Evolutionary conservation across 2,888 invertebrate species (phyloP).

Genomic region (Eulithis testata): DNA sequence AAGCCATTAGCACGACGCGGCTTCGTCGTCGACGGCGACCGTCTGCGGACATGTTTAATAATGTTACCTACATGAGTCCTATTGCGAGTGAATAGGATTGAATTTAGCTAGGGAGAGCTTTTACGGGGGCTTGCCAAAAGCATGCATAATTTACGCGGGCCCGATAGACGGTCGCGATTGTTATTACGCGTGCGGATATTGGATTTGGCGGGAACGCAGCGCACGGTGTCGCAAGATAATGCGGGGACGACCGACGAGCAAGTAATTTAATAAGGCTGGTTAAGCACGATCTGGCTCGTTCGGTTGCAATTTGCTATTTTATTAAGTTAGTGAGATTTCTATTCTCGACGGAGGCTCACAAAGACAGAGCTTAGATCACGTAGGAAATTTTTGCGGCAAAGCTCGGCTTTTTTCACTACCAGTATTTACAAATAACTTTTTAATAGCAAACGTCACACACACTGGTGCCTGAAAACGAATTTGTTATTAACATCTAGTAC

Average conservation of each 20-base stretch:
- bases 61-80: slow-evolving; percentile 31
- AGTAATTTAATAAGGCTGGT: slow-evolving; percentile 49
- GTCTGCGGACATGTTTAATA: slow-evolving; percentile 54
- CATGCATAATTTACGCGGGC: slow-evolving; percentile 83
- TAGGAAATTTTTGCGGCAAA: neutral
- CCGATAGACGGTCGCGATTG: slow-evolving; percentile 82
- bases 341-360: neutral
- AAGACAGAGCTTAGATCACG: slow-evolving; percentile 3
- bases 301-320: slow-evolving; percentile 41
- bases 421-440: too few species aligned
- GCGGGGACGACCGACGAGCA: slow-evolving; percentile 42
- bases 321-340: slow-evolving; percentile 44
- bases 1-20: slow-evolving; percentile 76
- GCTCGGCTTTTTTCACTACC: too few species aligned
- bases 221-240: slow-evolving; percentile 68
- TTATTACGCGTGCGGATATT: slow-evolving; percentile 83
- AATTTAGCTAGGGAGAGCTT: slow-evolving; percentile 37
- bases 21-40: slow-evolving; percentile 68
- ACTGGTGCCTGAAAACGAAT: too few species aligned
- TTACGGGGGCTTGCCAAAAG: slow-evolving; percentile 46
- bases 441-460: too few species aligned
- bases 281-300: slow-evolving; percentile 44
- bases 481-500: too few species aligned
- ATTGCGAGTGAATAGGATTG: slow-evolving; percentile 42
- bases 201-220: slow-evolving; percentile 72